These are phyloP conservation scores for Pipistrellus nathusii DNA, from an alignment of 2,797 vertebrate species.

Conservation along the genomic window DNA sequence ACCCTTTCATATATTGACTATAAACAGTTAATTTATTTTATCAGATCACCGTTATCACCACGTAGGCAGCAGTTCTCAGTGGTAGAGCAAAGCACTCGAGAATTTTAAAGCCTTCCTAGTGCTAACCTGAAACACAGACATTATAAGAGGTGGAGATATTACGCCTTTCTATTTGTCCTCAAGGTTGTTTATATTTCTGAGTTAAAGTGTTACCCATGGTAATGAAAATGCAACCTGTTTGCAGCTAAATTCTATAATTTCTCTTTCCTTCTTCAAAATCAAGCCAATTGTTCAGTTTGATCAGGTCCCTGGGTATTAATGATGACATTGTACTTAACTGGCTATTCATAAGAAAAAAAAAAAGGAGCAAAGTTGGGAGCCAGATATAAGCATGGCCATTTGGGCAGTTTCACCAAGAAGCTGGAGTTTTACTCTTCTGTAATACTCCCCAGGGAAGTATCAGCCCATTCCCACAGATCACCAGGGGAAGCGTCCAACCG, in stretches of 20 bases:
- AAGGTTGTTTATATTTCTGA: conserved; percentile 58
- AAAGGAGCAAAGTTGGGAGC: not conserved
- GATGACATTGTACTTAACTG: not conserved
- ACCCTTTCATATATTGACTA: not conserved
- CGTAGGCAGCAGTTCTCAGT: not conserved
- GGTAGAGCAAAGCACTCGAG: not conserved
- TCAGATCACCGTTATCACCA: not conserved
- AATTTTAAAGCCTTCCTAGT: not conserved
- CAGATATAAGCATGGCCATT: not conserved
- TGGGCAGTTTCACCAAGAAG: not conserved
- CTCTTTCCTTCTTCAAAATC: not conserved
- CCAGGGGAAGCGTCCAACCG: not conserved
- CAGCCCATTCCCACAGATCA: not conserved
- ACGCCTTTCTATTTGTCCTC: not conserved
- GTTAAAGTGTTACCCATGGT: not conserved
- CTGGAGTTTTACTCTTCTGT: not conserved
- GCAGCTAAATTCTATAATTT: not conserved
- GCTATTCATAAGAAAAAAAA: not conserved
- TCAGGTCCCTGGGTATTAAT: not conserved
- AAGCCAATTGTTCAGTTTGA: conserved; percentile 2
- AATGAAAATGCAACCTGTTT: conserved; percentile 48
- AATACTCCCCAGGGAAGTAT: not conserved
- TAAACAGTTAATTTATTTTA: not conserved
- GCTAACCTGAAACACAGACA: conserved; percentile 24
- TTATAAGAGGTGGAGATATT: not conserved